Evolutionary conservation across 1,140 invertebrate species (phyloP), one percentile per base, ranked within the genome.

Genomic region (Tetramorium simillimum): DNA sequence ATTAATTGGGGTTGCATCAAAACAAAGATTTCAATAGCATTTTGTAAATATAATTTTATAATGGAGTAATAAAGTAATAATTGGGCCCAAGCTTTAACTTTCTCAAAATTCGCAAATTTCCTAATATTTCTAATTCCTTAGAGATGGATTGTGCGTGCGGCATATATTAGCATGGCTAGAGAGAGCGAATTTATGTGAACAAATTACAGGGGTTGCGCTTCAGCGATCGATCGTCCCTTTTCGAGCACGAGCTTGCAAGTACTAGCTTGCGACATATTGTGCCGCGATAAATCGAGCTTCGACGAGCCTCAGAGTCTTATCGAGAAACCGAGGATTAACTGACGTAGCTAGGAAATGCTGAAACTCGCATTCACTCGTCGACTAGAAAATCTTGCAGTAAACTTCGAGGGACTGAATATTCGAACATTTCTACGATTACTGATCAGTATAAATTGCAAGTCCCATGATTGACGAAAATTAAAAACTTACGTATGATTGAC

Each of bases 281-380:
- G 86, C 67, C 24, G 40, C 88, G 89, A 90, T 90, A 86, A 90
- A 90, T 90, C 88, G 76, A 90, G 87, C 86, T 62, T 21, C 88
- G 78, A 86, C 77, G 58, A 87, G 53, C 76, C 88, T 86, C 82
- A 82, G 80, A 84, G 86, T 90, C 89, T 86, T 88, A 91, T 72
- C 80, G 81, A 18, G 40, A 56, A 63, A 33, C 33, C 53, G 60
- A 67, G 89, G 77, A 90, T 91, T 90, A 90, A 87, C 86, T 80
- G 77, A 49, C 70, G 56, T 28, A 70, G 58, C 80, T 80, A 46
- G 86, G 76, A 86, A 86, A 89, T 78, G 70, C 49, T 58, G 21
- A 40, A 73, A 53, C 65, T 76, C 56, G 53, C 46, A 72, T 84
- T 90, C 67, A 67, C 60, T 81, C 69, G 84, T 88, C 46, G 86